phyloP scores from a whole-genome alignment of 2,888 invertebrate genomes.

The Torymus tubicola region DNA sequence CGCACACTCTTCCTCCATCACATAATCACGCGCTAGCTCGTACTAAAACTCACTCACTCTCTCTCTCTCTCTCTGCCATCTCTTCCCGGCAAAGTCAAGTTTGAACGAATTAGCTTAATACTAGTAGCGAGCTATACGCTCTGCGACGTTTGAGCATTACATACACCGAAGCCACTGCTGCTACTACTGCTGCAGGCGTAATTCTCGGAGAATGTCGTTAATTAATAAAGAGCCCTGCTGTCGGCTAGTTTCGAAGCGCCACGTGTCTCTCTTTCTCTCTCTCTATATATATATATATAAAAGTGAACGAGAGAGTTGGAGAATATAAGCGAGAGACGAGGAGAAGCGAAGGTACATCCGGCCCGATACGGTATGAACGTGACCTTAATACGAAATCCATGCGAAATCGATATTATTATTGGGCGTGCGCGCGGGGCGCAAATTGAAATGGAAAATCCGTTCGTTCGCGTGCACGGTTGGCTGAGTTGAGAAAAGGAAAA shows the following conservation, averaged over 20 bases:
- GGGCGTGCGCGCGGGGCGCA: background rate
- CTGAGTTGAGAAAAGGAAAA: no score
- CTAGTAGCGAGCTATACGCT: no score
- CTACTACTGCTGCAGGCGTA: background rate
- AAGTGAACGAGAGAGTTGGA: background rate
- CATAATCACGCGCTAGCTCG: no score
- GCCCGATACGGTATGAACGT: conserved; percentile 14
- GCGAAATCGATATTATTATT: conserved; percentile 19
- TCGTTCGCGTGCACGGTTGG: background rate
- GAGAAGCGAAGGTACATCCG: background rate
- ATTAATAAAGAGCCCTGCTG: conserved; percentile 34
- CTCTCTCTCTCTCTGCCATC: no score
- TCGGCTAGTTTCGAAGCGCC: background rate
- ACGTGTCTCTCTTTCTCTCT: no score
- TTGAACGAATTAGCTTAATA: no score
- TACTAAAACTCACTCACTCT: no score
- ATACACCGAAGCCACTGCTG: no score
- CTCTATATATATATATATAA: no score
- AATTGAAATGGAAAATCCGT: background rate
- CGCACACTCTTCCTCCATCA: no score
- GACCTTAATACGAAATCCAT: conserved; percentile 20
- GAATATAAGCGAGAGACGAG: background rate
- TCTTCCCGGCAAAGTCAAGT: no score
- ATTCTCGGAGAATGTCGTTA: conserved; percentile 36
- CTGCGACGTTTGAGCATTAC: no score